Conservation (phyloP, 2,888 invertebrate species). For the Serripes groenlandicus region DNA sequence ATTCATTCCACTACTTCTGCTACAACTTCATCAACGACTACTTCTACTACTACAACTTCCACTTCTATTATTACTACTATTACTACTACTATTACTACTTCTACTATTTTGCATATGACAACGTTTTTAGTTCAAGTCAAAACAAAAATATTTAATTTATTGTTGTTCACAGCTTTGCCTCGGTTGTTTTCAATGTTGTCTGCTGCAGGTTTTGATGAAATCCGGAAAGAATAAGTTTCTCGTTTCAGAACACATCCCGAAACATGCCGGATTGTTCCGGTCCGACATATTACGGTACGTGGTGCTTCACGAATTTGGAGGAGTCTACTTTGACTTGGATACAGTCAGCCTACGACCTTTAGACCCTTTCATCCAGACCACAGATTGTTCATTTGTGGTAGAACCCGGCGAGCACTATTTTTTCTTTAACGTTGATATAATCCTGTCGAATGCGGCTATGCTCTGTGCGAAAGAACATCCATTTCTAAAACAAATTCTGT, state of each 20-base stretch:
- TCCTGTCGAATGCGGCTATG: slow-evolving; percentile 16
- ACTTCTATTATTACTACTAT: too few species aligned
- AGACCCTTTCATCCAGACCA: slow-evolving; percentile 1
- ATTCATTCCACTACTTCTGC: too few species aligned
- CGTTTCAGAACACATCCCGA: slow-evolving; percentile 13
- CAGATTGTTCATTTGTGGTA: slow-evolving; percentile 16
- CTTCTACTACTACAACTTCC: too few species aligned
- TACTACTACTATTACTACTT: too few species aligned
- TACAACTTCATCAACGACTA: too few species aligned
- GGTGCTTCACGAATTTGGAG: slow-evolving; percentile 5
- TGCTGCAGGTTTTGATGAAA: too few species aligned
- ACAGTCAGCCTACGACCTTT: slow-evolving; percentile 13
- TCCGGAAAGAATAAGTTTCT: too few species aligned
- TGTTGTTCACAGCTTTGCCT: too few species aligned
- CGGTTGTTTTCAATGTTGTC: too few species aligned
- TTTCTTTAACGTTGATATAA: slow-evolving; percentile 14
- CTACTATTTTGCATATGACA: too few species aligned
- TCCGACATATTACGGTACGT: slow-evolving; percentile 11
- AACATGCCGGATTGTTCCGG: slow-evolving; percentile 14
- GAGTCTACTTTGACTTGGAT: slow-evolving; percentile 15
- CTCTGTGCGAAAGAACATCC: neutral
- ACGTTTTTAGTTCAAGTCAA: too few species aligned
- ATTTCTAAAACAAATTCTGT: slow-evolving; percentile 15
- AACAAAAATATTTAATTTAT: too few species aligned
- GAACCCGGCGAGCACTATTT: slow-evolving; percentile 22